Evolutionary conservation across 2,888 invertebrate species (phyloP), one percentile per base, ranked within the genome.

Genomic region (Synergus itoensis): DNA sequence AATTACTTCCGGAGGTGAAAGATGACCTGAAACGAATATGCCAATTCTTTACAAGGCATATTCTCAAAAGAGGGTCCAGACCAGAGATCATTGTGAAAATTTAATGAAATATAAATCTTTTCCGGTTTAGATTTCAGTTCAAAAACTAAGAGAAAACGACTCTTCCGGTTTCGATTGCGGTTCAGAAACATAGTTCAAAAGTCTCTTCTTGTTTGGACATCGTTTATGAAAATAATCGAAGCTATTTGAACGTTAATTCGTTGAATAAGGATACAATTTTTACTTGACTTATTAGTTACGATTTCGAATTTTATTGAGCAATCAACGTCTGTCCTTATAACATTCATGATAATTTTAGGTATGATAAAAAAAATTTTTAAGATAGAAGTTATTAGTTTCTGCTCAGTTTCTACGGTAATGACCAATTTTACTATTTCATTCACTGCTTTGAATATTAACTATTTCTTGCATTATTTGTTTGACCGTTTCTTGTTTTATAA

Each of bases 11-110:
- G 79, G 82, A 40, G 83, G 78, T 8, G 77, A 16, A 5, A 80
- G 41, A 28, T 79, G 86, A 86, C 85, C 89, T 89, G 83, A 53
- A 87, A 86, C 75, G 9, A 57, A 79, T 60, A 64, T 28, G 67
- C 45, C 77, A 69, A 41, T 67, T 64, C 43, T 76, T 73, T 73
- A 73, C 16, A 36, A 53, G 73, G 73, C 73, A 73, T 73, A 73
- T 53, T 73, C 73, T 73, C 53, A n/a, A 9, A 16, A 14, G 11
- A 9, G 41, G 16, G n/a, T 4, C 53, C 1, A 53, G 5, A 53
- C n/a, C n/a, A 53, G 53, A n/a, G 53, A 53, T n/a, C 53, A 9
- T 53, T 53, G 53, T 53, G n/a, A 65, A 65, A 65, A 65, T 65
- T 65, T 11, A 18, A 41, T 41, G 9, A 11, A 18, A 65, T 4